Conservation (phyloP, 2,888 invertebrate genomes). For the Chaitophorus viminalis region DNA sequence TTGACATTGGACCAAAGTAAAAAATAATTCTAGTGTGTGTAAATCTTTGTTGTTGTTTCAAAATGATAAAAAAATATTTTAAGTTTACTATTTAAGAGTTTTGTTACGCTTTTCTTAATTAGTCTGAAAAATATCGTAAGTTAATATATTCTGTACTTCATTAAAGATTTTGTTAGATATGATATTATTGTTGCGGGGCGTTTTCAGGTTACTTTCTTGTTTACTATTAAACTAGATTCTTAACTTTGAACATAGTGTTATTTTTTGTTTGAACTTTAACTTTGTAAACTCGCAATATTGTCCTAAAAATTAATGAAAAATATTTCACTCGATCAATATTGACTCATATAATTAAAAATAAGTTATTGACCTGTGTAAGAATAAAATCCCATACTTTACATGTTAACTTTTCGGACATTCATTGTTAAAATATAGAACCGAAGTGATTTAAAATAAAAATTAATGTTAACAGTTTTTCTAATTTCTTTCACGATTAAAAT, state of each 20-base stretch:
- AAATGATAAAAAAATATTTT: constrained; percentile 12
- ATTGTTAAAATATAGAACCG: not conserved
- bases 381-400: not conserved
- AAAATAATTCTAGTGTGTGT: constrained; percentile 26
- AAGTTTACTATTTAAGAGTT: not conserved
- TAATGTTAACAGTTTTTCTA: not conserved
- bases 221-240: not conserved
- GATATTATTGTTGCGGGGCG: not conserved
- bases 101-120: constrained; percentile 26
- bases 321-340: not conserved
- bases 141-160: constrained; percentile 3
- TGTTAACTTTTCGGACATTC: not conserved
- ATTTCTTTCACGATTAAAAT: not conserved
- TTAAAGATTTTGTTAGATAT: constrained; percentile 7
- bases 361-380: not conserved
- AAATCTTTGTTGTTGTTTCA: not conserved
- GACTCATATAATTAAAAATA: not conserved
- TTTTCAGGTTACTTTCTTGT: constrained; percentile 7
- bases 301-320: not conserved
- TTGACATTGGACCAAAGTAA: constrained; percentile 35
- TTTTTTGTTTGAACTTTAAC: not conserved
- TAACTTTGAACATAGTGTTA: not conserved
- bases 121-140: not conserved
- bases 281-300: not conserved
- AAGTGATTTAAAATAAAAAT: not conserved